Evolutionary conservation across 2,888 invertebrate species (phyloP).

Genomic region (Notodonta dromedarius): DNA sequence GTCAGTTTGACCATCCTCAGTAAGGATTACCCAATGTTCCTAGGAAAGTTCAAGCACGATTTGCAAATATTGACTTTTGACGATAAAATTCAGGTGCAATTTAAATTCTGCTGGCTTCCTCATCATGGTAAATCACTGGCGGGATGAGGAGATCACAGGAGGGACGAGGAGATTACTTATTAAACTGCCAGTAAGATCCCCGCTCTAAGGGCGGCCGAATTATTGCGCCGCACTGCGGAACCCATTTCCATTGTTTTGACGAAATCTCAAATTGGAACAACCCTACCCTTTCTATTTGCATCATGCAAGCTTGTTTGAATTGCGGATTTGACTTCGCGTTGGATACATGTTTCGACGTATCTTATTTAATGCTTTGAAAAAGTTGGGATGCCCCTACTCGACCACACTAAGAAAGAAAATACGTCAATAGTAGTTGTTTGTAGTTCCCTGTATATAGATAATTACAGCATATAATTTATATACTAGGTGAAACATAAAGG

Average conservation of each 20-base stretch:
- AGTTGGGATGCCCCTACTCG: neutral
- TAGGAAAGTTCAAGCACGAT: neutral
- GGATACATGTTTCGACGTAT: constrained; percentile 16
- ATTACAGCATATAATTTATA: too few species aligned
- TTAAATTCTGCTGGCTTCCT: constrained; percentile 41
- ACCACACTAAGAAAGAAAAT: too few species aligned
- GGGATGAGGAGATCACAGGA: constrained; percentile 25
- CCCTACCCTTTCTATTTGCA: constrained; percentile 27
- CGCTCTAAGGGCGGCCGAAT: constrained; percentile 51
- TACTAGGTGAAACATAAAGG: too few species aligned
- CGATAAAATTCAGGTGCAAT: constrained; percentile 34
- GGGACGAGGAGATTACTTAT: constrained; percentile 53
- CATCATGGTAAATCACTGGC: constrained; percentile 42
- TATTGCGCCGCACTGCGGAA: constrained; percentile 68
- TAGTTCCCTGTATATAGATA: too few species aligned
- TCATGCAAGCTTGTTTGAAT: constrained; percentile 24
- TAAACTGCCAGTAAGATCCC: constrained; percentile 45
- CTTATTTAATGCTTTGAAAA: constrained; percentile 5
- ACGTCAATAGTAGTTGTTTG: too few species aligned
- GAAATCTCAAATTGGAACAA: constrained; percentile 43
- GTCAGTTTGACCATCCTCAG: too few species aligned
- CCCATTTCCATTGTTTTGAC: constrained; percentile 51
- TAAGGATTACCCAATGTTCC: too few species aligned
- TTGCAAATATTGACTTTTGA: constrained; percentile 6
- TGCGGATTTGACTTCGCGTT: constrained; percentile 23